phyloP scores from a whole-genome alignment of 1,140 invertebrate genomes.

The Campodea augens region DNA sequence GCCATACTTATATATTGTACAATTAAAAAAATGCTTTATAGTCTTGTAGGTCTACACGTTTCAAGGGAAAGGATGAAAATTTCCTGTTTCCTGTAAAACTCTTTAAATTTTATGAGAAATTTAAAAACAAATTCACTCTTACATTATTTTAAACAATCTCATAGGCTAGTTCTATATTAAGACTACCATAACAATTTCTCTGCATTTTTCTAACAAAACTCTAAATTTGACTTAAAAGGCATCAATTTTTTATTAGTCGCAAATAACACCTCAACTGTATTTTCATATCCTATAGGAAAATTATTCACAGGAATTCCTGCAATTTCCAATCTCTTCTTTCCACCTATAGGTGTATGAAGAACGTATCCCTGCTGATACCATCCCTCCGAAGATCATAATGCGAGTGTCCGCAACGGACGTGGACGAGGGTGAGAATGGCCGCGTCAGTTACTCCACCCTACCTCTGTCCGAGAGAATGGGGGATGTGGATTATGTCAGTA shows the following conservation, averaged over 20 bases:
- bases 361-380: constrained; percentile 51
- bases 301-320: neutral
- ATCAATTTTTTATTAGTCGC: neutral
- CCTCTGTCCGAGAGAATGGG: too few species aligned
- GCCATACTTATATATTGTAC: too few species aligned
- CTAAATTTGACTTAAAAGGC: too few species aligned
- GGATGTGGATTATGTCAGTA: constrained; percentile 51
- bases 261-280: neutral
- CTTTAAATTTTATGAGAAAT: too few species aligned
- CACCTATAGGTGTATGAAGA: constrained; percentile 42
- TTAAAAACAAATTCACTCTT: too few species aligned
- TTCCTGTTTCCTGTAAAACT: too few species aligned
- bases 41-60: too few species aligned
- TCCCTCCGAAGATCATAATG: constrained; percentile 51
- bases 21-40: too few species aligned
- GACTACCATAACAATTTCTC: constrained; percentile 10
- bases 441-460: constrained; percentile 43
- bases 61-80: too few species aligned
- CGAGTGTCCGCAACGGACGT: constrained; percentile 71
- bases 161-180: too few species aligned
- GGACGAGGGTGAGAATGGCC: constrained; percentile 67
- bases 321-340: neutral
- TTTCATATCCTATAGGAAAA: neutral
- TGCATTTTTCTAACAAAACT: neutral
- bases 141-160: too few species aligned